phyloP scores from a whole-genome alignment of 2,888 invertebrate species.

The Tupiocoris notatus region DNA sequence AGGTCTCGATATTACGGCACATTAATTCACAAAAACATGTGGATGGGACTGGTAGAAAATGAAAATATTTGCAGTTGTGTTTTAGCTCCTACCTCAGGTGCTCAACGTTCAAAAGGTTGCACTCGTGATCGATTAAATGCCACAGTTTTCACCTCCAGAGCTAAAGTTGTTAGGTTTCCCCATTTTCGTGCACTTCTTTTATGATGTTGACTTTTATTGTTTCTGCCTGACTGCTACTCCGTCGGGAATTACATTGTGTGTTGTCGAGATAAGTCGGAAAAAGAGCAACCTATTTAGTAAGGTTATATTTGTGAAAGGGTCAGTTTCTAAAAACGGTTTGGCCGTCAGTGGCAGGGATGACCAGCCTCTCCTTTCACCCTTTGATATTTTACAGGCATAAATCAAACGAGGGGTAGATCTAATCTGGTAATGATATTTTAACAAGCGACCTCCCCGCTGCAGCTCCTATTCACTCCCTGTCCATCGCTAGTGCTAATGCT shows the following conservation, averaged over 20 bases:
- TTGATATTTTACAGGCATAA: neutral
- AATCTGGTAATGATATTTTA: neutral
- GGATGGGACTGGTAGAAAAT: no score
- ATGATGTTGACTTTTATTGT: neutral
- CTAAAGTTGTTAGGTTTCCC: neutral
- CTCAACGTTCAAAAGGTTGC: neutral
- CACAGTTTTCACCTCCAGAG: neutral
- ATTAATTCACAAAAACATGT: no score
- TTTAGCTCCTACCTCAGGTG: no score
- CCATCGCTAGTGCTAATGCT: neutral
- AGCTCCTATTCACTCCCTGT: no score
- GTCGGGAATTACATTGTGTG: neutral
- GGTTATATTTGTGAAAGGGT: neutral
- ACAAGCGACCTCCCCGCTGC: neutral
- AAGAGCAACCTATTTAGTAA: neutral
- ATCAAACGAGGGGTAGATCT: neutral
- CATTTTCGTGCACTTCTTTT: neutral
- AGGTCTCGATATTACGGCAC: no score
- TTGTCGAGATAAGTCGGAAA: neutral
- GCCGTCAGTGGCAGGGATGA: neutral
- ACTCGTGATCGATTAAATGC: neutral
- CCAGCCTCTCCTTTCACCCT: no score
- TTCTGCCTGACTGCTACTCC: neutral
- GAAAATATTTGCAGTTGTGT: no score
- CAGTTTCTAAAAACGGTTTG: neutral